Base-by-base conservation (phyloP, 2,888 invertebrate species). In the Acanthosoma haemorrhoidale region DNA sequence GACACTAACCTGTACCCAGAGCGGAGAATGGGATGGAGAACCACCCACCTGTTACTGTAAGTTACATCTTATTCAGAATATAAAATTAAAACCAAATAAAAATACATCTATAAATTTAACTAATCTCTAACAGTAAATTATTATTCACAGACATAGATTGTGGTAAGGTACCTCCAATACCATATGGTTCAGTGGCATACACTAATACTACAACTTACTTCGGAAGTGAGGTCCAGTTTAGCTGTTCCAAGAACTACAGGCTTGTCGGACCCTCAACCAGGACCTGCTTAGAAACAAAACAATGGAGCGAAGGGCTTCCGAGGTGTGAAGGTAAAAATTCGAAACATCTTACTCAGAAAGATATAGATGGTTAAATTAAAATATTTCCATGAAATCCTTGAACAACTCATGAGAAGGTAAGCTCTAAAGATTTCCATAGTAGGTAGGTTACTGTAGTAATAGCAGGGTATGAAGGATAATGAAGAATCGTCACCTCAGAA, bases 21-120 rank as follows among this genome's bases (percentile, higher is more conserved):
- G 87, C 70, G 94, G 93, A 4, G 90, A 91, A 74, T 94, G 94
- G 94, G 90, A 88, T 13, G 90, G 89, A 2, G 86, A 86, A 16
- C 86, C 91, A 2, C 94, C 94, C 0, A 85, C 83, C 73, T 94
- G 94, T 79, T 88, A 92, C 85, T 94, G 93, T 94, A 81, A 85
- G 83, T 79, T 68, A n/a, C 2, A 51, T 51, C 29, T 21, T 51
- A 51, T 25, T 25, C 21, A 51, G 31, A 16, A 9, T 16, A 66
- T 21, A 57, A 18, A 51, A n/a, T 25, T 15, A 11, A 9, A 36
- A 32, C 29, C 39, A 21, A 31, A 67, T 66, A 31, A 58, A 59
- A 58, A 59, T 69, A 13, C 60, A 64, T 69, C 4, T 11, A 6
- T 9, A 9, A 11, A 36, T 6, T 36, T 11, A 16, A 11, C 15